phyloP scores from a whole-genome alignment of 2,797 vertebrate species.

The Sebastes flavidus region DNA sequence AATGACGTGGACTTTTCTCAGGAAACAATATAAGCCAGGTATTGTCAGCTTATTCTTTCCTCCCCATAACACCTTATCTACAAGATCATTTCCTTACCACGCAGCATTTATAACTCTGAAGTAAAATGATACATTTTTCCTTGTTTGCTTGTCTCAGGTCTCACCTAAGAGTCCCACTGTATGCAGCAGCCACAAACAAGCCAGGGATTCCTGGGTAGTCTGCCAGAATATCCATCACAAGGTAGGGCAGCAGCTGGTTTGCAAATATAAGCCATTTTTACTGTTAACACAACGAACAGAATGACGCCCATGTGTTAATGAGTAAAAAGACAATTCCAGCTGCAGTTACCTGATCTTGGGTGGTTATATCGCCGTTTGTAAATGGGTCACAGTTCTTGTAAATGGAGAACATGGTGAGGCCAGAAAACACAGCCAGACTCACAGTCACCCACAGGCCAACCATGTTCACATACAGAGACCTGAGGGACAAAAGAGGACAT shows the following conservation, averaged over 20 bases:
- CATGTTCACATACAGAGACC: conserved; percentile 85
- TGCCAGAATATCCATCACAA: conserved; percentile 86
- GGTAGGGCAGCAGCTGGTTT: conserved; percentile 83
- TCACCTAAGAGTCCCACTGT: conserved; percentile 87
- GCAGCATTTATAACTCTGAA: not conserved
- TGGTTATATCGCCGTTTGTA: conserved; percentile 69
- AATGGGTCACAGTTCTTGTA: conserved; percentile 86
- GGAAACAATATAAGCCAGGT: not conserved
- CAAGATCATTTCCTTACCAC: not conserved
- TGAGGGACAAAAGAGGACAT: conserved; percentile 42
- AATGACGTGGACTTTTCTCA: not conserved
- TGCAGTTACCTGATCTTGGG: conserved; percentile 78
- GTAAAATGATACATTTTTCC: not conserved
- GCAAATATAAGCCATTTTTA: not conserved
- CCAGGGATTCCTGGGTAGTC: conserved; percentile 83
- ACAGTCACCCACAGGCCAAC: conserved; percentile 83
- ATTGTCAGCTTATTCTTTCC: not conserved
- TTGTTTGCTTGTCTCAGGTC: not conserved
- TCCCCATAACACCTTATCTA: not conserved
- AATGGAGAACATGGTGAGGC: conserved; percentile 85
- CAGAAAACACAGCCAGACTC: conserved; percentile 81
- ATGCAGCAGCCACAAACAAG: conserved; percentile 86
- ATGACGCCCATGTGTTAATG: not conserved
- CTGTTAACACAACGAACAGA: not conserved
- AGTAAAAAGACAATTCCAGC: not conserved